Conservation (phyloP, 2,888 invertebrate species). For the Merodon equestris region DNA sequence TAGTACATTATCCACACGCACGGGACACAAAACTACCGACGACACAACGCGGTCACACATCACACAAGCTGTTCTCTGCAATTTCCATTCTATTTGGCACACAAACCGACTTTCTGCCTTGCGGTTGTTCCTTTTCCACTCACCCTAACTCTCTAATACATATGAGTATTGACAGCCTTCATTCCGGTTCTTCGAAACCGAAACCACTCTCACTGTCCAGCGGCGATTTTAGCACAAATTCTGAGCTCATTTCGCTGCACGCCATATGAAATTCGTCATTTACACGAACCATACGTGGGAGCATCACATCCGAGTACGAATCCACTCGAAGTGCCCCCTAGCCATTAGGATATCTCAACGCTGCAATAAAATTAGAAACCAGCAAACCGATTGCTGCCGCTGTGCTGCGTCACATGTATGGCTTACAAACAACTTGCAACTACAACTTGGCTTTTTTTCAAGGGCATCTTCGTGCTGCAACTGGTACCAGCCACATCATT, state of each 20-base stretch:
- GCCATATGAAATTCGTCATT: neutral
- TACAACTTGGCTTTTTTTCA: constrained; percentile 24
- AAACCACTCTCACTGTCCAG: constrained; percentile 40
- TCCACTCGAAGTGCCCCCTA: neutral
- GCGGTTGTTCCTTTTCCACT: constrained; percentile 34
- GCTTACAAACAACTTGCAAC: constrained; percentile 5
- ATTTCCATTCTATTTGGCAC: constrained; percentile 51
- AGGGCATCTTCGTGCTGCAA: constrained; percentile 44
- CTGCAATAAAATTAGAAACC: constrained; percentile 41
- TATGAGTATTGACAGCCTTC: neutral
- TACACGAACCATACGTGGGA: neutral
- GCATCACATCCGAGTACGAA: too few species aligned
- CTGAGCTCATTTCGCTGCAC: neutral
- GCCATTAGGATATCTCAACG: constrained; percentile 21
- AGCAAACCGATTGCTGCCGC: constrained; percentile 1
- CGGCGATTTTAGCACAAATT: constrained; percentile 1
- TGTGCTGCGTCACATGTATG: neutral
- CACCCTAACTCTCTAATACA: too few species aligned
- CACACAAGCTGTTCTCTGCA: neutral
- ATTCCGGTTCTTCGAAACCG: constrained; percentile 37
- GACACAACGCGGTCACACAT: neutral
- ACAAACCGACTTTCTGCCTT: constrained; percentile 51
- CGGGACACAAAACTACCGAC: too few species aligned
- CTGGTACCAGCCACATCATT: neutral
- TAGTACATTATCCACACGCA: too few species aligned